Evolutionary conservation across 2,113 vertebrate genomes (phyloP).

Genomic region (Entomyzon cyanotis): DNA sequence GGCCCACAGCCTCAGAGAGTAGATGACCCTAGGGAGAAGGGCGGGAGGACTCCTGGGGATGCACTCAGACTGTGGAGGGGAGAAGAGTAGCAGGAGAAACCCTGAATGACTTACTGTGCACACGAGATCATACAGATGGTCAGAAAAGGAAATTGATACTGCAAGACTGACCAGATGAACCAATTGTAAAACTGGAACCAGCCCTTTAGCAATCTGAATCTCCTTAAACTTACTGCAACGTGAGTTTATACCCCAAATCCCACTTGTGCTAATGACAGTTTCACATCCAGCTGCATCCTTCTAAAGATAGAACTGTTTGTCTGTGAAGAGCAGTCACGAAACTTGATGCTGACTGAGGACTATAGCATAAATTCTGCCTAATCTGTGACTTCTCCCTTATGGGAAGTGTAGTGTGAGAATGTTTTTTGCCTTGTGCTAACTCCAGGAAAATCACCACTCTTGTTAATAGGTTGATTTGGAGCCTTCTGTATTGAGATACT

Average conservation of each 20-base stretch:
- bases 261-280: neutral
- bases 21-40: neutral
- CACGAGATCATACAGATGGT: neutral
- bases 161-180: neutral
- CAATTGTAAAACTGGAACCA: neutral
- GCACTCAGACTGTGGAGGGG: neutral
- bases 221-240: neutral
- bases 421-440: neutral
- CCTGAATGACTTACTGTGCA: neutral
- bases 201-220: neutral
- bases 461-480: neutral
- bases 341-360: neutral
- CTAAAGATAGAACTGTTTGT: neutral
- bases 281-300: neutral
- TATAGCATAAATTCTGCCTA: neutral
- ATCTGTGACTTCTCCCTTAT: neutral
- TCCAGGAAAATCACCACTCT: neutral
- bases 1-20: neutral
- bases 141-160: neutral
- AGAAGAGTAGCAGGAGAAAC: slow-evolving; percentile 2
- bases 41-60: neutral
- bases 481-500: neutral
- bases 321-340: neutral
- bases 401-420: neutral
- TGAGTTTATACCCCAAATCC: neutral